phyloP scores from a whole-genome alignment of 1,140 invertebrate genomes.

The Calephelis virginiensis region DNA sequence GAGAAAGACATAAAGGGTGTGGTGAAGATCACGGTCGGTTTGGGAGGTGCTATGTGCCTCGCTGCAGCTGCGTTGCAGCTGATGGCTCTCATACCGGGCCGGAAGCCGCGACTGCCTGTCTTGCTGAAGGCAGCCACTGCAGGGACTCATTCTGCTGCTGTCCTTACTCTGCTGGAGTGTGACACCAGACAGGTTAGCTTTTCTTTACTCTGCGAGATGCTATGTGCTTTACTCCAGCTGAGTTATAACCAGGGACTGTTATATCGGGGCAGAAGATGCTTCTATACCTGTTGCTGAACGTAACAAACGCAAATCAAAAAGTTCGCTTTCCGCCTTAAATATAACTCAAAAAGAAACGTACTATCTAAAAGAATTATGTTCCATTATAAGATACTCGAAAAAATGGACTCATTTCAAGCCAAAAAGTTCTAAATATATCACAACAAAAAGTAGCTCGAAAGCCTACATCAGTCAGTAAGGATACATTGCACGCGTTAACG shows the following conservation, averaged over 20 bases:
- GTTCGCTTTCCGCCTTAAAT: too few species aligned
- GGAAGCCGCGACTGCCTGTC: constrained; percentile 43
- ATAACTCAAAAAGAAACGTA: too few species aligned
- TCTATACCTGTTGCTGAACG: too few species aligned
- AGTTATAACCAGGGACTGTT: too few species aligned
- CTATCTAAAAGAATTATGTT: too few species aligned
- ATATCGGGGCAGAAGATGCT: too few species aligned
- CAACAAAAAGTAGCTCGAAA: background rate
- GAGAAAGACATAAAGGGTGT: constrained; percentile 61
- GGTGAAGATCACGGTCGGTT: constrained; percentile 57
- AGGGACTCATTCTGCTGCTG: constrained; percentile 55
- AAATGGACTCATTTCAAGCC: too few species aligned
- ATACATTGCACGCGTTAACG: constrained; percentile 8
- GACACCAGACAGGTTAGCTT: constrained; percentile 56
- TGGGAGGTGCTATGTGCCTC: constrained; percentile 61
- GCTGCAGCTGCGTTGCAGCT: constrained; percentile 56
- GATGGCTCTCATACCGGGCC: constrained; percentile 42
- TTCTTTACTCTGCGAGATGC: too few species aligned
- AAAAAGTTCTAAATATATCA: background rate
- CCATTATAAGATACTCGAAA: too few species aligned
- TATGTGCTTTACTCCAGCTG: too few species aligned
- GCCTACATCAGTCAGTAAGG: background rate
- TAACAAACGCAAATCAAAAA: too few species aligned
- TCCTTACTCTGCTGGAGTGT: constrained; percentile 58
- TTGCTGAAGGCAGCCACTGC: constrained; percentile 56